Evolutionary conservation across 2,113 vertebrate genomes (phyloP).

Genomic region (Mesembrinibis cayennensis): DNA sequence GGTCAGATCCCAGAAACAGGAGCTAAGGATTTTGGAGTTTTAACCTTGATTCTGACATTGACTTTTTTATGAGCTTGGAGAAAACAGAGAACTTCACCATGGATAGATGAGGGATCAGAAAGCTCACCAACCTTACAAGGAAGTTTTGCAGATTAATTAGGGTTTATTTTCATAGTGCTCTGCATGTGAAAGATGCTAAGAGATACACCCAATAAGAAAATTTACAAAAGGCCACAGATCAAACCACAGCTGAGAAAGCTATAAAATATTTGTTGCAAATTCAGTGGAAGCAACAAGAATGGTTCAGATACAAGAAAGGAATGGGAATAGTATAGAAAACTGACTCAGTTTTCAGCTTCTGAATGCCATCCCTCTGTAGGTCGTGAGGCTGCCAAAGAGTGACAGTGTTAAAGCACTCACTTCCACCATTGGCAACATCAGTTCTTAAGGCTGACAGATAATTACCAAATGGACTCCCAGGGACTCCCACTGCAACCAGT

Average conservation of each 20-base stretch:
- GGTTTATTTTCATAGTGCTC: background rate
- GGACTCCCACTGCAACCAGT: background rate
- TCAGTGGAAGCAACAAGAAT: background rate
- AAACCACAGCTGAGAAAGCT: background rate
- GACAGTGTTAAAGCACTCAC: background rate
- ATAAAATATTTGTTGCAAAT: background rate
- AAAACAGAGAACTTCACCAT: background rate
- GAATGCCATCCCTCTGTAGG: background rate
- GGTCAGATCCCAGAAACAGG: background rate
- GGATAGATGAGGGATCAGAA: background rate
- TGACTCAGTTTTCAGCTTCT: background rate
- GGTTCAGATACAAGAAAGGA: background rate
- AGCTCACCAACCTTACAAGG: background rate
- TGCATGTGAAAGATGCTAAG: background rate
- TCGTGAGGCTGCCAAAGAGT: background rate
- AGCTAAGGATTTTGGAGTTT: background rate
- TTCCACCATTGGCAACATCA: rapidly evolving
- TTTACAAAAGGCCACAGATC: background rate
- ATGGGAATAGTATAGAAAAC: background rate
- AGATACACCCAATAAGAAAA: background rate
- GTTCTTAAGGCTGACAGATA: background rate
- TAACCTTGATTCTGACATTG: background rate
- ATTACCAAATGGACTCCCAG: background rate
- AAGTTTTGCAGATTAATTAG: background rate
- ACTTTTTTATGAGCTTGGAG: background rate